Base-by-base conservation (phyloP, 1,140 invertebrate species). In the Aphis craccivora region DNA sequence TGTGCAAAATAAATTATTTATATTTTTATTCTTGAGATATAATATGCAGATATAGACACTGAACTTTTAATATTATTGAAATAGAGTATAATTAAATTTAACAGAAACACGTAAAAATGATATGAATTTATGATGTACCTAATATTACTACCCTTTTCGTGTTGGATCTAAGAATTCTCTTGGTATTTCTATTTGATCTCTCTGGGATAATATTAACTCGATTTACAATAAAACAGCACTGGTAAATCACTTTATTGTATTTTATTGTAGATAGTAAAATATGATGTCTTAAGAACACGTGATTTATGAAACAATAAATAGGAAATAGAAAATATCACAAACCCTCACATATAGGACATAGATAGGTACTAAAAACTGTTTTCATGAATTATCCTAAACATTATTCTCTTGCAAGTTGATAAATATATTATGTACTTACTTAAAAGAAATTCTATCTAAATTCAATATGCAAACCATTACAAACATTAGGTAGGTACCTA, bases 181-280 rank as follows among this genome's bases (percentile, higher is more conserved):
- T 76, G 60, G 14, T 76, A 76, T 76, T 76, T 76, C n/a, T 76
- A 76, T 76, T 76, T 76, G 30, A 76, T n/a, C 60, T n/a, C 60
- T 4, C 30, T n/a, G 30, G n/a, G 14, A 76, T 76, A 76, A 76
- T 60, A 60, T 30, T 30, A 60, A 60, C 11, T 60, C 55, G 30
- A 60, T 60, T 60, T 60, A 60, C 55, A 60, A 30, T 60, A 60
- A 18, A 76, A 76, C 14, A 5, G 4, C n/a, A 20, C 4, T 14
- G 18, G 60, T 76, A 76, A 76, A 76, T 30, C 14, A 76, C 60
- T 76, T 35, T 76, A 76, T 76, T 76, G 4, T 76, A 76, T 76
- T 76, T 76, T 76, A 76, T 76, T 76, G 60, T 76, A n/a, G 30
- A 76, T 76, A 76, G 30, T 76, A 76, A 76, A 76, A 76, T 76